Evolutionary conservation across 2,113 vertebrate genomes (phyloP).

Genomic region (Osmerus eperlanus): DNA sequence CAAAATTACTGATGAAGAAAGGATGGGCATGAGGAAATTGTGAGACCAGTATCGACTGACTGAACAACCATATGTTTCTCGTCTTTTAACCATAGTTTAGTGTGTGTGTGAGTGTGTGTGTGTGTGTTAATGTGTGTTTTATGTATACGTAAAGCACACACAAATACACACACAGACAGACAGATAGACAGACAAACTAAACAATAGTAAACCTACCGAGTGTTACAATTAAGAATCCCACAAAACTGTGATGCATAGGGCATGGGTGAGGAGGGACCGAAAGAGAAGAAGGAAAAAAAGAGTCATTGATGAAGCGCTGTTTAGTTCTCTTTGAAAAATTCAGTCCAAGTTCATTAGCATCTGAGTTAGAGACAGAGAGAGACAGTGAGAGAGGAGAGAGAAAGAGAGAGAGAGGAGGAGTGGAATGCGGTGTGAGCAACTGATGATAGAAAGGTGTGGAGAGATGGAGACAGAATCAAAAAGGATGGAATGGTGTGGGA

Average conservation of each 20-base stretch:
- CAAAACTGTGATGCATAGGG: slow-evolving; percentile 73
- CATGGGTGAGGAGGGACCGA: slow-evolving; percentile 68
- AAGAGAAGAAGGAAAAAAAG: slow-evolving; percentile 61
- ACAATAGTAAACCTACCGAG: slow-evolving; percentile 76
- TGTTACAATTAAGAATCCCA: slow-evolving; percentile 73
- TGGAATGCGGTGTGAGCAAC: slow-evolving; percentile 10
- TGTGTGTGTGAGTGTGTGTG: slow-evolving; percentile 44
- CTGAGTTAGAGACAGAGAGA: slow-evolving; percentile 57
- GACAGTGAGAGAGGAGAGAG: slow-evolving; percentile 32
- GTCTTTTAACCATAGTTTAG: slow-evolving; percentile 52
- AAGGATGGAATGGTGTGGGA: slow-evolving; percentile 50
- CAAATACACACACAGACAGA: slow-evolving; percentile 73
- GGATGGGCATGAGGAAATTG: slow-evolving; percentile 36
- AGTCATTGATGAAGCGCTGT: slow-evolving; percentile 63
- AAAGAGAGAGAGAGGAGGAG: slow-evolving; percentile 29
- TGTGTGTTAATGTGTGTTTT: slow-evolving; percentile 70
- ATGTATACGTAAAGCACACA: slow-evolving; percentile 73
- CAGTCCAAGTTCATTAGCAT: slow-evolving; percentile 66
- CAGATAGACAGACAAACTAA: slow-evolving; percentile 76
- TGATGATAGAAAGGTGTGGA: slow-evolving; percentile 3
- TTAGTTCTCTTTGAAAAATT: slow-evolving; percentile 61
- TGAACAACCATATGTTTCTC: slow-evolving; percentile 25
- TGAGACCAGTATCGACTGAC: slow-evolving; percentile 41
- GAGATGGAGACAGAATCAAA: slow-evolving; percentile 27
- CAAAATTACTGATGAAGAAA: slow-evolving; percentile 28